Conservation (phyloP, 2,888 invertebrate genomes). For the Drosophila borborema region DNA sequence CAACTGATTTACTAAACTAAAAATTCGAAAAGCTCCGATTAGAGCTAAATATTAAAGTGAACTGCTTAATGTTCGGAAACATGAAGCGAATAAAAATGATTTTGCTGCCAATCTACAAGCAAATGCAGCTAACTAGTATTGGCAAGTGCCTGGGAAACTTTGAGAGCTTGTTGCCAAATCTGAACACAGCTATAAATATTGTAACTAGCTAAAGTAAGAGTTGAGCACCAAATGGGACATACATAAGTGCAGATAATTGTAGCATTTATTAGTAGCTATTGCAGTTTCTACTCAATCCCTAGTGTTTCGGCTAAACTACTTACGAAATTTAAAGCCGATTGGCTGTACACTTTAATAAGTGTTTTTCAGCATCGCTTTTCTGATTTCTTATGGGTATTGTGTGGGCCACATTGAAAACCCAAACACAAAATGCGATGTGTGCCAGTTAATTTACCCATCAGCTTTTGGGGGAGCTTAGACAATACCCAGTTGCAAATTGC, state of each 20-base stretch:
- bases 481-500: slow-evolving; percentile 63
- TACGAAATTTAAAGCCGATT: background rate
- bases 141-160: background rate
- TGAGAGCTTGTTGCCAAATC: too few species aligned
- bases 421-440: slow-evolving; percentile 54
- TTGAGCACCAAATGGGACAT: background rate
- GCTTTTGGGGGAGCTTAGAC: slow-evolving; percentile 68
- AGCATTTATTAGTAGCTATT: background rate
- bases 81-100: background rate
- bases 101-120: background rate
- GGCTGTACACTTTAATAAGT: slow-evolving; percentile 8
- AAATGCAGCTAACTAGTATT: background rate
- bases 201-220: too few species aligned
- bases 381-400: slow-evolving; percentile 33
- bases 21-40: slow-evolving; percentile 1
- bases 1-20: slow-evolving; percentile 14
- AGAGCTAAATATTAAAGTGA: background rate
- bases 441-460: slow-evolving; percentile 74
- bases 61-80: background rate
- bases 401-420: slow-evolving; percentile 13
- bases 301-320: background rate
- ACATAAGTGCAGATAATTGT: background rate
- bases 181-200: background rate
- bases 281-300: background rate
- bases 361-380: slow-evolving; percentile 16